Base-by-base conservation (phyloP, 1,140 invertebrate genomes). In the Dicyema japonicum region DNA sequence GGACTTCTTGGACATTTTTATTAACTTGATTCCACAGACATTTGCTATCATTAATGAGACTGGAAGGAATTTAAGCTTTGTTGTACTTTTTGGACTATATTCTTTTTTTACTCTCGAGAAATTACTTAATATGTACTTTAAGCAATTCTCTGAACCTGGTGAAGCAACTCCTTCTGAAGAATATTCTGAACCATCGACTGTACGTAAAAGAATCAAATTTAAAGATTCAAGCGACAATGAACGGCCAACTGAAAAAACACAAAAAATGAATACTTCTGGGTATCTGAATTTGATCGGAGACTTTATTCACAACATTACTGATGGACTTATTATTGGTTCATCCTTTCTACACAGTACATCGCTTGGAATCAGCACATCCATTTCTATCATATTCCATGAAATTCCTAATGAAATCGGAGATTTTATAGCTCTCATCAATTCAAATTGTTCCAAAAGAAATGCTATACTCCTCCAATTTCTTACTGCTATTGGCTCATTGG, bases 401-500 rank as follows among this genome's bases (percentile, higher is more conserved):
- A 66, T 92, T 33, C 80, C 80, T 26, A 80, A 90, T 57, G 80
- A 92, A 58, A 85, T 92, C 44, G 80, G 80, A 26, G 80, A 92
- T 54, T 92, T 82, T 61, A 78, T 80, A 18, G 85, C 90, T 49
- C 59, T 92, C 13, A 62, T 90, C 27, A 72, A 85, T 49, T 76
- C 72, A 35, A 78, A 78, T 15, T 78, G 70, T 40, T 68, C 64
- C 21, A 65, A 70, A 37, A 65, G 51, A 50, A 76, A 70, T 65
- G 78, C 78, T 2, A 88, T 88, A 62, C 50, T 66, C 36, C 56
- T 88, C 15, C 80, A 90, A 44, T 53, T 90, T 22, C 51, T 66
- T 1, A 97, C 88, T 27, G 88, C 85, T 5, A 36, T 92, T 32
- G 85, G 85, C 30, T 85, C 85, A 19, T 41, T 94, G 29, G 61